Percentiles rank a stretch among this genome's conserved stretches.
Conservation (phyloP, 1,140 invertebrate species). For the Drosophila serrata region DNA sequence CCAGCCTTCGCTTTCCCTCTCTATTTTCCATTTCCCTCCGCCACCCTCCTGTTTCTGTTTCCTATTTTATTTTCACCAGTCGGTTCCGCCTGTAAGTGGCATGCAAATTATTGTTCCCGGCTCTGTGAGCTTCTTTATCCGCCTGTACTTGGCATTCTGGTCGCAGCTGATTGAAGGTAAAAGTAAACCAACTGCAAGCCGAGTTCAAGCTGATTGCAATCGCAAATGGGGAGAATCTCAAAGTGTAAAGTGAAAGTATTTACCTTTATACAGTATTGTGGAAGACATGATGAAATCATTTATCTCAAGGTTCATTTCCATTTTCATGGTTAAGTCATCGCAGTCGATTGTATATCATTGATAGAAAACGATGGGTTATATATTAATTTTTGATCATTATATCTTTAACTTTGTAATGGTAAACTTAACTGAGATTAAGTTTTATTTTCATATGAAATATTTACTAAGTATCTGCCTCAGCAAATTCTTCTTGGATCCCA, state of each 20-base stretch:
- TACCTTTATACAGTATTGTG: background rate
- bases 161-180: constrained; percentile 54
- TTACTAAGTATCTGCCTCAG: background rate
- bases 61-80: constrained; percentile 25
- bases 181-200: constrained; percentile 49
- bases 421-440: background rate
- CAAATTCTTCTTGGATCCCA: background rate
- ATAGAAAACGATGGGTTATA: background rate
- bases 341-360: background rate
- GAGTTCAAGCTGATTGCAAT: constrained; percentile 32
- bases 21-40: constrained; percentile 11
- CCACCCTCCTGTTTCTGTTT: background rate
- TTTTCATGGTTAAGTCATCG: background rate
- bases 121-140: constrained; percentile 8
- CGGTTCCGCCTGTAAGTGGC: constrained; percentile 52
- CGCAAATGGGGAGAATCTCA: background rate
- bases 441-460: background rate
- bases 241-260: constrained; percentile 8
- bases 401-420: background rate
- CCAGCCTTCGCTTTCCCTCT: constrained; percentile 29
- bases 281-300: background rate
- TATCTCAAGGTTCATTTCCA: no score
- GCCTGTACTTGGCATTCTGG: constrained; percentile 58
- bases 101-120: constrained; percentile 58
- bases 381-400: background rate